Evolutionary conservation across 2,888 invertebrate genomes (phyloP), one percentile per base, ranked within the genome.

Genomic region (Ceratothoa steindachneri): DNA sequence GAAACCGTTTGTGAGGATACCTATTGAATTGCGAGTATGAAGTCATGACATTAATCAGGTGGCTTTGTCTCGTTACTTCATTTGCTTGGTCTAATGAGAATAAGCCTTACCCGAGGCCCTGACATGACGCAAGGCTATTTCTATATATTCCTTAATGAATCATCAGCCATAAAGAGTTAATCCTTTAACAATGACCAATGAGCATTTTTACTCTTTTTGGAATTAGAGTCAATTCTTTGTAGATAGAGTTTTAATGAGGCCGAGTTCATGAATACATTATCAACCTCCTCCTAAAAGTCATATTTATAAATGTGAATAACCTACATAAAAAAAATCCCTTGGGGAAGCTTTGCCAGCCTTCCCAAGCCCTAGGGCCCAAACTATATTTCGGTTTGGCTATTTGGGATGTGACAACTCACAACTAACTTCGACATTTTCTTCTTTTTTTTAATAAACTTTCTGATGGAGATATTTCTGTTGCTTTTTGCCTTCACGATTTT

Each of bases 171-270:
- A 24, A 60, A 60, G 24, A 24, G 60, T 60, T 60, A 60, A 60
- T 60, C 60, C 60, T 24, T 60, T 7, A 60, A 60, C 60, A 60
- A 60, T 60, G 27, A 60, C 60, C 60, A 60, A 60, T 60, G 60
- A 60, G 27, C 22, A 60, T 24, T 60, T 60, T 60, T 22, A n/a
- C n/a, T n/a, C n/a, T 60, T 24, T 60, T 60, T 60, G 12, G 60
- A 60, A 60, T 60, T 60, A 22, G 2, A 60, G n/a, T 24, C n/a
- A 22, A 60, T 24, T 60, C 60, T 22, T 60, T 60, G 12, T 60
- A 60, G 24, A 22, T 60, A 60, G 12, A 60, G n/a, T 60, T 60
- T 60, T 60, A 60, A 60, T 60, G 60, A 60, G 52, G 19, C 52
- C 19, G n/a, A 19, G n/a, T 15, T 19, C 15, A n/a, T 51, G n/a